Percentiles rank a stretch among this genome's conserved stretches.
Conservation (phyloP, 2,797 vertebrate genomes). For the Kryptolebias ocellatus region DNA sequence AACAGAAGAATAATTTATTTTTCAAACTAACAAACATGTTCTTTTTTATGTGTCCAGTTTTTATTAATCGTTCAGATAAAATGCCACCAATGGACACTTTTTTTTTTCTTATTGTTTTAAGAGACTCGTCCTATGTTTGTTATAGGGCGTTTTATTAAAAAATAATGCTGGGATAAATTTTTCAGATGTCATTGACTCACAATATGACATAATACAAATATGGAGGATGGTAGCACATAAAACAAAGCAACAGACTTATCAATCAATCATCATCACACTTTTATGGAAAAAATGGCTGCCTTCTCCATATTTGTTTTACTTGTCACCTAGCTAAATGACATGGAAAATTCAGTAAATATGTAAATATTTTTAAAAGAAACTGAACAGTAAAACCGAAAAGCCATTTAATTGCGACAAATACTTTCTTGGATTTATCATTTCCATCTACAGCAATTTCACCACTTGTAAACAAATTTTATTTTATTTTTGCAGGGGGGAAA, state of each 20-base stretch:
- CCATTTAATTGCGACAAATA: no score
- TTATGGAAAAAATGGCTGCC: neutral
- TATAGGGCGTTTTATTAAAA: neutral
- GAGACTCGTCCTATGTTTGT: no score
- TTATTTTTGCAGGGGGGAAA: no score
- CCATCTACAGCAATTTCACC: neutral
- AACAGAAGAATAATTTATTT: neutral
- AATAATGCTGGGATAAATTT: neutral
- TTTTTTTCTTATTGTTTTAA: no score
- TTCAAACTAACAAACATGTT: slow-evolving; percentile 7
- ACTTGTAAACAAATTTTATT: neutral
- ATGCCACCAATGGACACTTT: no score
- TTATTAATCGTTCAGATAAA: neutral
- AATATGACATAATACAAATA: neutral
- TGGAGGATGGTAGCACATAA: neutral
- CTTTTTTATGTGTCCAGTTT: slow-evolving; percentile 3
- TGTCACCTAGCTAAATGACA: neutral
- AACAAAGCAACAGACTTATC: no score
- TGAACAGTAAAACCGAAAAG: neutral
- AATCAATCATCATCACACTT: neutral
- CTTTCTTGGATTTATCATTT: neutral
- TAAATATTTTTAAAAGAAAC: neutral
- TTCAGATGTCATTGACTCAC: neutral
- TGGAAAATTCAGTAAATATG: no score
- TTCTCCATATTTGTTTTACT: neutral